Evolutionary conservation across 2,113 vertebrate genomes (phyloP).

Genomic region (Marcusenius ussheri): DNA sequence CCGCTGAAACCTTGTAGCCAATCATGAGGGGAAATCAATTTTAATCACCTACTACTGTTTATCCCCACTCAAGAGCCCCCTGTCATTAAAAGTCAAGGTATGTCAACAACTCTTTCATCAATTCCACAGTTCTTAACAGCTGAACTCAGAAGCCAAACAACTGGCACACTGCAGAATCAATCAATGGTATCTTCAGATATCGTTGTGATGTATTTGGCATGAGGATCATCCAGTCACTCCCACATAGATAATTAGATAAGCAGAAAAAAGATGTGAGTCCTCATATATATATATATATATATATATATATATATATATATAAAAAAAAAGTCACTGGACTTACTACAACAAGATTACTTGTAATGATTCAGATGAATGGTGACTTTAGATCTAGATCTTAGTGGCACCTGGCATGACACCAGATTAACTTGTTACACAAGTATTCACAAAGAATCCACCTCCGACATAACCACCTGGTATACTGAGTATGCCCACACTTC

Average conservation of each 20-base stretch:
- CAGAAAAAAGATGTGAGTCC: neutral
- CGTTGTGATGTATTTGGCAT: neutral
- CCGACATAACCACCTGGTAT: neutral
- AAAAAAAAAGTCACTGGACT: neutral
- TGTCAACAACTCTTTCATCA: no score
- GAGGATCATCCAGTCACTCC: neutral
- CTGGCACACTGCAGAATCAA: neutral
- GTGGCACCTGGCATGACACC: neutral
- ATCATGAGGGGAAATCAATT: neutral
- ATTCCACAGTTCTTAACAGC: neutral
- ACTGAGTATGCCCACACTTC: neutral
- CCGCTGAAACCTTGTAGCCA: neutral
- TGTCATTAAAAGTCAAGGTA: neutral
- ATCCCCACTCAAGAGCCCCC: neutral
- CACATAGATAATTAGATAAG: neutral
- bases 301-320: neutral
- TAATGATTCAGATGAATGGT: neutral
- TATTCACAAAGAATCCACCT: neutral
- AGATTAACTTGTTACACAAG: neutral
- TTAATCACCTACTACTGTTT: neutral
- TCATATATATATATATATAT: neutral
- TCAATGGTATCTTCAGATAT: neutral
- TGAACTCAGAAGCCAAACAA: neutral
- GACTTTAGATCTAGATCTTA: neutral
- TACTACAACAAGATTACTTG: neutral